These are phyloP conservation scores for Dipus sagitta DNA, from an alignment of 2,797 vertebrate genomes.

Conservation along the genomic window DNA sequence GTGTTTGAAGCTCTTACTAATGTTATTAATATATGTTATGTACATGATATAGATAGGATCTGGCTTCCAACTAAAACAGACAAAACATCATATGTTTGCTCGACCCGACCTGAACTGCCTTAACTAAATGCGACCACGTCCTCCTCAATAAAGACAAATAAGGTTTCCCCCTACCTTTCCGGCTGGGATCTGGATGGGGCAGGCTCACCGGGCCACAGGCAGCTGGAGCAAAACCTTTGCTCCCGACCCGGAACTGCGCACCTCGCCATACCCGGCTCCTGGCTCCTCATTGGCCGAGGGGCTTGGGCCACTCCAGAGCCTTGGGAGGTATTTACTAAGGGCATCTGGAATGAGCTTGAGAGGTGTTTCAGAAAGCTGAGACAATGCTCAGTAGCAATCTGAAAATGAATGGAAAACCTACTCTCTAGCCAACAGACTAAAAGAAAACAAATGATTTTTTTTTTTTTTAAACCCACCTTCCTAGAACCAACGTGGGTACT, in stretches of 20 bases:
- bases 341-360: conserved; percentile 84
- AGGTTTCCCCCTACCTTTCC: conserved; percentile 87
- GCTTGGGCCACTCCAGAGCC: conserved; percentile 88
- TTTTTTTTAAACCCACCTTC: conserved; percentile 82
- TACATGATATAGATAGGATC: neutral
- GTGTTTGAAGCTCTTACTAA: conserved; percentile 55
- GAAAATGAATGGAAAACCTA: conserved; percentile 80
- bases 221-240: conserved; percentile 84
- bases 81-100: conserved; percentile 62
- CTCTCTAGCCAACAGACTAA: conserved; percentile 59
- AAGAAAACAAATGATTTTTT: conserved; percentile 83
- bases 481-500: conserved; percentile 83
- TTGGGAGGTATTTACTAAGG: conserved; percentile 89
- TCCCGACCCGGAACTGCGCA: conserved; percentile 82
- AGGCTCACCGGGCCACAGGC: conserved; percentile 81
- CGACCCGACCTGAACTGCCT: conserved; percentile 46
- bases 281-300: conserved; percentile 87
- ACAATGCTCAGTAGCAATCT: conserved; percentile 75
- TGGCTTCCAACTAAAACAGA: conserved; percentile 48
- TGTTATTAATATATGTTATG: neutral
- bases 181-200: conserved; percentile 77
- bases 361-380: conserved; percentile 84
- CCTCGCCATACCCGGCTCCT: conserved; percentile 78
- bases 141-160: conserved; percentile 73
- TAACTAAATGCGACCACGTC: conserved; percentile 69